Evolutionary conservation across 1,140 invertebrate species (phyloP).

Genomic region (Gyrodactylus bullatarudis): DNA sequence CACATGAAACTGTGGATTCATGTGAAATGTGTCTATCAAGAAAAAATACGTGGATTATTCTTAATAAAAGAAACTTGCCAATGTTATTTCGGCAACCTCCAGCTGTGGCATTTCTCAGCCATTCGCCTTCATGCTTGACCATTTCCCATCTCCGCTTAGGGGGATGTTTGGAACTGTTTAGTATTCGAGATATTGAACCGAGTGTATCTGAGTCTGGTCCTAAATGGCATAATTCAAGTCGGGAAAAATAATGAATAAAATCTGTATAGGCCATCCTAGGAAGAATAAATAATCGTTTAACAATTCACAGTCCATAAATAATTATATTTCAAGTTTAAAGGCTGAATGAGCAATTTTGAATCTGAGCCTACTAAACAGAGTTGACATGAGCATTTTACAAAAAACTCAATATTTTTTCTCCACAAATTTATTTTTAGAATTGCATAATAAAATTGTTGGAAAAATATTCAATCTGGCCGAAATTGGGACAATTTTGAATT

Average conservation of each 20-base stretch:
- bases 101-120: constrained; percentile 3
- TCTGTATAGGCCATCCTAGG: constrained; percentile 6
- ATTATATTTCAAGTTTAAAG: too few relatives aligned
- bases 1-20: constrained; percentile 76
- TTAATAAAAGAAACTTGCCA: neutral
- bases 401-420: too few relatives aligned
- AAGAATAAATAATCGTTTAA: neutral
- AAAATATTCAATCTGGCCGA: too few relatives aligned
- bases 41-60: neutral
- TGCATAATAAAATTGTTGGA: too few relatives aligned
- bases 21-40: constrained; percentile 44
- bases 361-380: too few relatives aligned
- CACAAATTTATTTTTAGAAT: too few relatives aligned
- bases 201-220: constrained; percentile 7
- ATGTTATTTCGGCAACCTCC: constrained; percentile 28
- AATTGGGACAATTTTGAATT: too few relatives aligned
- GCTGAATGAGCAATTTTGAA: too few relatives aligned
- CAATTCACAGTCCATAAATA: too few relatives aligned
- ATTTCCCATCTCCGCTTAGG: constrained; percentile 4
- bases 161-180: neutral
- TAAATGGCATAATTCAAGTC: constrained; percentile 9
- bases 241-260: constrained; percentile 4
- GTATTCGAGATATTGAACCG: neutral
- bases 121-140: constrained; percentile 1
- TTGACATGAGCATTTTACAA: too few relatives aligned